Percentiles rank a stretch among this genome's conserved stretches.
Evolutionary conservation across 1,140 invertebrate genomes (phyloP).

Genomic region (Apis dorsata): DNA sequence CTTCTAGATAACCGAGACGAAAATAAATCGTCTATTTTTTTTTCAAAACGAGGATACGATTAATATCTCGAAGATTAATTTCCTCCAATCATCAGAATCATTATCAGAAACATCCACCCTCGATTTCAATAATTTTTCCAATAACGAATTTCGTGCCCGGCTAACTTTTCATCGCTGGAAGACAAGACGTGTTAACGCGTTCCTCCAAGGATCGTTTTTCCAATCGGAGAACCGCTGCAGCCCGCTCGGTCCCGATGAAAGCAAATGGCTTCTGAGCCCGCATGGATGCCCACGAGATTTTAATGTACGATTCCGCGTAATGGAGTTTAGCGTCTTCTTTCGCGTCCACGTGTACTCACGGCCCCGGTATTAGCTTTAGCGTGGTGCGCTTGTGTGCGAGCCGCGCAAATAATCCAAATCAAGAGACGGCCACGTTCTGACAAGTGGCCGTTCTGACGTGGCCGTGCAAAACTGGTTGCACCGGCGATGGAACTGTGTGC

Average conservation of each 20-base stretch:
- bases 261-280: conserved; percentile 48
- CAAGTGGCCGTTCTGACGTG: conserved; percentile 50
- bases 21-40: no score
- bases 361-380: background rate
- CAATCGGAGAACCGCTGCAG: conserved; percentile 50
- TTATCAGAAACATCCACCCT: background rate
- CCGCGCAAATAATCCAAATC: conserved; percentile 61
- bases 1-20: no score
- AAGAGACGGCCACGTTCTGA: conserved; percentile 54
- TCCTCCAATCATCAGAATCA: background rate
- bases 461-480: conserved; percentile 61
- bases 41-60: no score
- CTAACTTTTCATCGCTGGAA: background rate
- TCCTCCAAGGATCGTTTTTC: background rate
- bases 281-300: conserved; percentile 47
- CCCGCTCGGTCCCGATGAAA: conserved; percentile 43
- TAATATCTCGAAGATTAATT: background rate
- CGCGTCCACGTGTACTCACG: background rate
- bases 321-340: conserved; percentile 44
- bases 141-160: background rate
- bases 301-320: conserved; percentile 49
- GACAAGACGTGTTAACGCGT: background rate
- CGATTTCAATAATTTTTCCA: background rate
- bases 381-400: conserved; percentile 12
- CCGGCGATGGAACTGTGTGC: conserved; percentile 22